Percentiles rank a stretch among this genome's conserved stretches.
Conservation (phyloP, 2,888 invertebrate genomes). For the Pomacea canaliculata region DNA sequence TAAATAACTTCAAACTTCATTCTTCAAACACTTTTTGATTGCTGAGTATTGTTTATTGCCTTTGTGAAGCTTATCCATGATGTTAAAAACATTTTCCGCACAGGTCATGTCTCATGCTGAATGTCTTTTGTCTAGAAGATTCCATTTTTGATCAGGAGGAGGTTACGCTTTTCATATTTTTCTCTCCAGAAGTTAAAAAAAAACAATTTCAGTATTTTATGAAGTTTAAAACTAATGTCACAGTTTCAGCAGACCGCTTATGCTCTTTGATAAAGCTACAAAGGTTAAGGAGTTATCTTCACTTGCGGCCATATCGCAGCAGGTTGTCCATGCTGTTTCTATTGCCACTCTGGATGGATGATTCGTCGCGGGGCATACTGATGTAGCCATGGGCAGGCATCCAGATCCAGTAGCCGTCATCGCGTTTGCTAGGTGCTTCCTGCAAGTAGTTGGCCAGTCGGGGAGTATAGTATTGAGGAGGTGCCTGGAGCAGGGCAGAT, state of each 20-base stretch:
- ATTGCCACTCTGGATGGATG: conserved; percentile 30
- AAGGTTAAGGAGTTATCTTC: background rate
- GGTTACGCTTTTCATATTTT: background rate
- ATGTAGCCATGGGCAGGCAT: conserved; percentile 68
- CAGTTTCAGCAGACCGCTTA: too few species aligned
- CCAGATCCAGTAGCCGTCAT: conserved; percentile 63
- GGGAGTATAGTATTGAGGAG: conserved; percentile 12
- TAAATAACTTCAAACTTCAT: too few species aligned
- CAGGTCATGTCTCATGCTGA: too few species aligned
- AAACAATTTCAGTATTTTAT: background rate
- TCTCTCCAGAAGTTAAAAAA: background rate
- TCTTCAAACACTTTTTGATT: too few species aligned
- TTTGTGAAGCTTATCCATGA: too few species aligned
- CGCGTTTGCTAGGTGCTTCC: conserved; percentile 39
- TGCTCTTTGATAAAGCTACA: background rate
- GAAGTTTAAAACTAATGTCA: too few species aligned
- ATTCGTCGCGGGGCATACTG: conserved; percentile 54
- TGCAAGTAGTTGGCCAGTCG: conserved; percentile 34
- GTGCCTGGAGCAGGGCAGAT: conserved; percentile 19
- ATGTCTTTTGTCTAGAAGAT: too few species aligned
- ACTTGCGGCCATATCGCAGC: conserved; percentile 54
- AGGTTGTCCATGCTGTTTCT: conserved; percentile 47
- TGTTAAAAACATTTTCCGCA: too few species aligned
- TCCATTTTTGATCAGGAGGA: too few species aligned
- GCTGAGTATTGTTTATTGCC: too few species aligned